phyloP scores from a whole-genome alignment of 2,797 vertebrate species.

The Phalanger gymnotis region DNA sequence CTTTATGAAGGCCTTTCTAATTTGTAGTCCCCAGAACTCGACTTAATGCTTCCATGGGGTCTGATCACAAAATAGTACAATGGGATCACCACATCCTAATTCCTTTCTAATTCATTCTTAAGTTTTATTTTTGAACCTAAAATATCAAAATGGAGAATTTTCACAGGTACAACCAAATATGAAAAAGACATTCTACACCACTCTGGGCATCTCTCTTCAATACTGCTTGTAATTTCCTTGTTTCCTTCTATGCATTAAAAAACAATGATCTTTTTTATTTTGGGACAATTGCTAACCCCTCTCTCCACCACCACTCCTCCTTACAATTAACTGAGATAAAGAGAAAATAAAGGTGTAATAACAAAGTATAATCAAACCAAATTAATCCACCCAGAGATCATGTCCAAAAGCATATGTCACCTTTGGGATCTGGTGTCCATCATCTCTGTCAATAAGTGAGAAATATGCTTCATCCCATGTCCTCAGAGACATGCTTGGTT shows the following conservation, averaged over 20 bases:
- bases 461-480: background rate
- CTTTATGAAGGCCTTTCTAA: background rate
- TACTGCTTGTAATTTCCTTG: background rate
- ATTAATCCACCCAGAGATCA: background rate
- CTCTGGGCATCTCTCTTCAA: background rate
- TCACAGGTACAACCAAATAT: background rate
- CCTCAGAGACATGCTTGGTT: background rate
- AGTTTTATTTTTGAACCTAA: background rate
- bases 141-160: background rate
- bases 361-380: background rate
- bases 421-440: background rate
- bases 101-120: background rate
- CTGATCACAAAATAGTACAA: background rate
- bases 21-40: background rate
- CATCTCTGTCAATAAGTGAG: background rate
- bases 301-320: background rate
- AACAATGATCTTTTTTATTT: background rate
- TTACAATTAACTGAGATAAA: background rate
- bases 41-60: background rate
- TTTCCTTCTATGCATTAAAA: background rate
- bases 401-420: background rate
- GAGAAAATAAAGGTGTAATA: background rate
- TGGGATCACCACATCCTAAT: background rate
- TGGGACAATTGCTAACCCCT: background rate
- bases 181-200: background rate